A percentile compares a stretch with the other conserved stretches of the same genome.
Conservation (phyloP, 2,113 vertebrate species). For the Mastomys coucha region DNA sequence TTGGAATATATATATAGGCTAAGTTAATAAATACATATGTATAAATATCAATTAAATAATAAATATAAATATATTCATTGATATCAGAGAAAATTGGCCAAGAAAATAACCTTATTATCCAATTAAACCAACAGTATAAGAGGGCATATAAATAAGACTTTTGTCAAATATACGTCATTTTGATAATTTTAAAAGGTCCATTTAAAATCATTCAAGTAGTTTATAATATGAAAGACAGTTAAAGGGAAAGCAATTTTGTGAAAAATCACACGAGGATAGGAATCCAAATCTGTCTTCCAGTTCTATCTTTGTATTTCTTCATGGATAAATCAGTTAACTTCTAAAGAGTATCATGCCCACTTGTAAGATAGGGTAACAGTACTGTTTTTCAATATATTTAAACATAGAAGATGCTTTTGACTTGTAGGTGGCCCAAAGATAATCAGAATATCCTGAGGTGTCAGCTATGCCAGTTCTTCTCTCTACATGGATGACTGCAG, state of each 20-base stretch:
- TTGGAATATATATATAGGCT: slow-evolving; percentile 4
- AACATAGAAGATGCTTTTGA: neutral
- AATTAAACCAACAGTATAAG: neutral
- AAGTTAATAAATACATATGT: neutral
- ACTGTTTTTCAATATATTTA: slow-evolving; percentile 7
- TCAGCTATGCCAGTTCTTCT: neutral
- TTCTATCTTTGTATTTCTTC: slow-evolving; percentile 2
- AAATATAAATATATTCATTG: slow-evolving; percentile 8
- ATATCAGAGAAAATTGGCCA: slow-evolving; percentile 10
- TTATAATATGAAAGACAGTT: neutral
- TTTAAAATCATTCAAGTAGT: slow-evolving; percentile 54
- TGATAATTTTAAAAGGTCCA: slow-evolving; percentile 10
- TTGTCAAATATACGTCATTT: slow-evolving; percentile 21
- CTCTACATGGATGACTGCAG: neutral
- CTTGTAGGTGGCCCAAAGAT: neutral
- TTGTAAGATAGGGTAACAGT: neutral
- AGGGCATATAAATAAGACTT: neutral
- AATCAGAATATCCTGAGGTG: neutral
- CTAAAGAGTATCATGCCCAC: neutral
- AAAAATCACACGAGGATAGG: neutral
- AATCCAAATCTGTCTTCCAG: neutral
- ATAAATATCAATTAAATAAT: neutral
- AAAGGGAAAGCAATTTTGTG: neutral
- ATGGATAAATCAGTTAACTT: slow-evolving; percentile 16
- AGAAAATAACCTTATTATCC: slow-evolving; percentile 48